Conservation (phyloP, 2,888 invertebrate genomes). For the Tenthredo notha region DNA sequence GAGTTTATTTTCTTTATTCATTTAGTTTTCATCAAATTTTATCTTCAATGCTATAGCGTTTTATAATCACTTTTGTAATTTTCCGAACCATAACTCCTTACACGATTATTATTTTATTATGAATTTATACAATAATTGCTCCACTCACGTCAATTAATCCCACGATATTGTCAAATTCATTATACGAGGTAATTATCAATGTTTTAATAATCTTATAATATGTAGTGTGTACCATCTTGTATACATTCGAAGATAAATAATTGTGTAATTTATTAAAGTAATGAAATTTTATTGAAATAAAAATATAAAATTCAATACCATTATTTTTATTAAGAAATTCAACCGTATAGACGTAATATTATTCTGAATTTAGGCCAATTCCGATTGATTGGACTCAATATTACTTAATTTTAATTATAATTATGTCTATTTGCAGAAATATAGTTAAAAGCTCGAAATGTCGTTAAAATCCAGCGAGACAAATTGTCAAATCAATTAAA, state of each 20-base stretch:
- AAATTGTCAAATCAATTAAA: neutral
- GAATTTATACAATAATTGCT: neutral
- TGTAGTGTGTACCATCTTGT: neutral
- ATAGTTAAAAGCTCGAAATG: neutral
- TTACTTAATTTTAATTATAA: neutral
- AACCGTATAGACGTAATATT: neutral
- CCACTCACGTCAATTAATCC: neutral
- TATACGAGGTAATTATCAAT: neutral
- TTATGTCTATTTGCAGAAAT: neutral
- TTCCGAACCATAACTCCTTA: neutral
- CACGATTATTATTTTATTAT: neutral
- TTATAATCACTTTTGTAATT: neutral
- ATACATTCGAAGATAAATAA: neutral
- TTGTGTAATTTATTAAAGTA: neutral
- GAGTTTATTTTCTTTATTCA: neutral
- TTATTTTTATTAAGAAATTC: neutral
- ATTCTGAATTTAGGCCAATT: neutral
- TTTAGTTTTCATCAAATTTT: neutral
- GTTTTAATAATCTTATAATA: neutral
- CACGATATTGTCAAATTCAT: slow-evolving; percentile 4
- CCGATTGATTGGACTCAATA: neutral
- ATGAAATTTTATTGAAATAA: neutral
- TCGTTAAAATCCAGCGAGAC: neutral
- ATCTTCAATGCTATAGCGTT: neutral
- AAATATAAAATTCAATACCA: neutral